phyloP scores from a whole-genome alignment of 2,113 vertebrate genomes.

The Dendropsophus ebraccatus region DNA sequence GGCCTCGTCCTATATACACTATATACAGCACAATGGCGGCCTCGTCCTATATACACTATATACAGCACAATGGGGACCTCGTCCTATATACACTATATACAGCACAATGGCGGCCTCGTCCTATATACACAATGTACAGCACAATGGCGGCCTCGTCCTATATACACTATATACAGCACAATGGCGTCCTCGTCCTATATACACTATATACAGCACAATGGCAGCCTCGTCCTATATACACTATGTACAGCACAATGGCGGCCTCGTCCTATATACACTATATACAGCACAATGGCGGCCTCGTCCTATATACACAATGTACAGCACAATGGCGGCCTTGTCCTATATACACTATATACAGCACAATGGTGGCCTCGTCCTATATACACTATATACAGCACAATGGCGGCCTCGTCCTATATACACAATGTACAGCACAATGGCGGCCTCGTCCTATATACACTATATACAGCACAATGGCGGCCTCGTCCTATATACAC shows the following conservation, averaged over 20 bases:
- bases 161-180: conserved; percentile 17
- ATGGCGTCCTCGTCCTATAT: not conserved
- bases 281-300: conserved; percentile 13
- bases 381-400: conserved; percentile 13
- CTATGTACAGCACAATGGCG: conserved; percentile 14
- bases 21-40: conserved; percentile 13
- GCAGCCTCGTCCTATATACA: not conserved
- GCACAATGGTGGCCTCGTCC: conserved; percentile 11
- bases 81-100: not conserved
- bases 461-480: conserved; percentile 17
- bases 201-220: conserved; percentile 20
- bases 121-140: not conserved
- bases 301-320: not conserved
- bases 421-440: conserved; percentile 16
- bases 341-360: not conserved
- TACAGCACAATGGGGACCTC: conserved; percentile 7
- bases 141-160: conserved; percentile 9
- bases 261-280: not conserved
- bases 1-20: not conserved
- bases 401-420: not conserved
- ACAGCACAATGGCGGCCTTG: conserved; percentile 9
- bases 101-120: conserved; percentile 14
- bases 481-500: not conserved
- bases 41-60: not conserved
- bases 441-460: not conserved